phyloP scores from a whole-genome alignment of 2,888 invertebrate genomes.

The Clunio marinus region DNA sequence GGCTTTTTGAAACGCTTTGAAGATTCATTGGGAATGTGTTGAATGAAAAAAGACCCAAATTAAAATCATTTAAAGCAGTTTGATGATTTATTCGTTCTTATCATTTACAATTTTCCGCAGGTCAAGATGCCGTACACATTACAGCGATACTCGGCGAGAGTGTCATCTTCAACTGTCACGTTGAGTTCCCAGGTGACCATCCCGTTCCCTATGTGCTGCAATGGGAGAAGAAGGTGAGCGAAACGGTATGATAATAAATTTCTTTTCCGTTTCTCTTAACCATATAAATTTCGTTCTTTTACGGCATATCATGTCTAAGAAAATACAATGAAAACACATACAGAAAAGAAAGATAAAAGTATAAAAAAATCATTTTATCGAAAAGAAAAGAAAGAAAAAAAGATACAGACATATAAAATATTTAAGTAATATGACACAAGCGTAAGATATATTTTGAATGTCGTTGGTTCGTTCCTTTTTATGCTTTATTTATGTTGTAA shows the following conservation, averaged over 20 bases:
- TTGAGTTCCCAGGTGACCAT: slow-evolving; percentile 93
- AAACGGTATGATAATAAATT: slow-evolving; percentile 79
- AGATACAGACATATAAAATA: background rate
- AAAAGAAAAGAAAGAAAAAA: background rate
- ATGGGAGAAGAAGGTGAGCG: slow-evolving; percentile 99
- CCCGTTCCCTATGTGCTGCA: slow-evolving; percentile 96
- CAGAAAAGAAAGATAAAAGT: background rate
- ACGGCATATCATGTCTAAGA: slow-evolving; percentile 42
- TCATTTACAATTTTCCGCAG: background rate
- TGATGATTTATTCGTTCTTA: too few species aligned
- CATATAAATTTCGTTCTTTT: slow-evolving; percentile 43
- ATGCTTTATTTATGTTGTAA: background rate
- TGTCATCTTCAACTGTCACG: slow-evolving; percentile 96
- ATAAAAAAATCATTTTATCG: background rate
- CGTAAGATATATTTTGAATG: slow-evolving; percentile 30
- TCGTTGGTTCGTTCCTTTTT: slow-evolving; percentile 15
- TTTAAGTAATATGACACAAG: slow-evolving; percentile 19
- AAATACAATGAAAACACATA: background rate
- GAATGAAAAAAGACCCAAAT: too few species aligned
- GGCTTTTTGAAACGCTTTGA: too few species aligned
- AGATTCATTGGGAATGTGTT: too few species aligned
- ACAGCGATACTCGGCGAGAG: slow-evolving; percentile 95
- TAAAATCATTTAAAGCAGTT: too few species aligned
- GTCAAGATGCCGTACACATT: slow-evolving; percentile 90
- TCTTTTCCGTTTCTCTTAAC: slow-evolving; percentile 56